Evolutionary conservation across 2,113 vertebrate genomes (phyloP), one percentile per base, ranked within the genome.

Genomic region (Fulica atra): DNA sequence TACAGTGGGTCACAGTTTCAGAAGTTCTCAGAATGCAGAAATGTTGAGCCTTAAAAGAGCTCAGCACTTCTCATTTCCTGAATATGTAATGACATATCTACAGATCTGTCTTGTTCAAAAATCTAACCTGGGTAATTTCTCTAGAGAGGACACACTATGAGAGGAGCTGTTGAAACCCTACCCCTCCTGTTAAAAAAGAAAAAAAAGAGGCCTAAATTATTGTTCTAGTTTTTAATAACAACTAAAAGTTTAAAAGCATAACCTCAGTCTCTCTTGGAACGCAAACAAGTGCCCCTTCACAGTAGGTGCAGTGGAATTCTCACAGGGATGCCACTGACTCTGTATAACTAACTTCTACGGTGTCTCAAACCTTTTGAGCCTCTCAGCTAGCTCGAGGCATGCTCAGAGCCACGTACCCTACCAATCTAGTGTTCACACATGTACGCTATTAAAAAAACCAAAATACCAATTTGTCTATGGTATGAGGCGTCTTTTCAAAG

Each of bases 311-410:
- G 53, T 36, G 48, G 81, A 79, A 88, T 72, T 76, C 53, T 85
- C 17, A 1, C 21, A 69, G 25, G 24, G 25, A 78, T 53, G 57
- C 24, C 61, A 60, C 18, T 0, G 2, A 35, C 15, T 70, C 71
- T 16, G 28, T 51, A 4, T 14, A 57, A 70, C n/a, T 16, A 73
- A 60, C 31, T 69, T 78, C 12, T 25, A 23, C 0, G 3, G 26
- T 44, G 33, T 18, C 48, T 71, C 70, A 44, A 68, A 76, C 24
- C 21, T 74, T 78, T 40, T 16, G 18, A 94, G 60, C 42, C 21
- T 70, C 54, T 65, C 8, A 1, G 31, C 54, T 50, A 70, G 74
- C 59, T 85, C 0, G 0, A 92, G 73, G 69, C 40, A 65, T 1
- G 7, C 57, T 60, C 20, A 70, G 63, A 95, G 33, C 11, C 36